Conservation (phyloP, 2,797 vertebrate genomes). For the Nannoperca obscura region DNA sequence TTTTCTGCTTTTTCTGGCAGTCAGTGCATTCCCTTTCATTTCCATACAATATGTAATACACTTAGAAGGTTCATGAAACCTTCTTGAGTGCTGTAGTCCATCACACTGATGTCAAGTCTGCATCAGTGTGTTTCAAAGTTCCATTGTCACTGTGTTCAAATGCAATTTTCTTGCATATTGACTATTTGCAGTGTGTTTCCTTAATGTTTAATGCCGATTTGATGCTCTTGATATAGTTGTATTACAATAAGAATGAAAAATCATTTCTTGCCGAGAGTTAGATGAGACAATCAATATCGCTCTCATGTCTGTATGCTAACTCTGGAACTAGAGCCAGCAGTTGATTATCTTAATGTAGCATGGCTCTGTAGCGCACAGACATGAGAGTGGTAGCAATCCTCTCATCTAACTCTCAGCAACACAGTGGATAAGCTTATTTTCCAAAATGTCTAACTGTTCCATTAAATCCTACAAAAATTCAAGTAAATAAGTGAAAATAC, state of each 20-base stretch:
- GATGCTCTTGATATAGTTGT: neutral
- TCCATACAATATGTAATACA: neutral
- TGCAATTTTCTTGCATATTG: neutral
- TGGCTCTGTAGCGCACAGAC: neutral
- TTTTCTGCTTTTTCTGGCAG: neutral
- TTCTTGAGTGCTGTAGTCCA: neutral
- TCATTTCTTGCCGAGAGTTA: neutral
- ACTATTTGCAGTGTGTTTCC: neutral
- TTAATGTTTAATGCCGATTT: neutral
- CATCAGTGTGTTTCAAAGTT: neutral
- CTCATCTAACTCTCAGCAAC: too few species aligned
- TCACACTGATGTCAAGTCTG: constrained; percentile 1
- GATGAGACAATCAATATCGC: neutral
- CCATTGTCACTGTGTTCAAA: neutral
- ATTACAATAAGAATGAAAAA: neutral
- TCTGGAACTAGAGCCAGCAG: neutral
- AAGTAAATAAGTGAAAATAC: neutral
- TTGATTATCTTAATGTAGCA: neutral
- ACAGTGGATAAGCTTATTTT: neutral
- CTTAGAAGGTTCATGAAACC: neutral
- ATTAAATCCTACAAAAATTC: neutral
- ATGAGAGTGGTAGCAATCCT: neutral
- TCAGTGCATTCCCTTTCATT: neutral
- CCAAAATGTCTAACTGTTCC: neutral
- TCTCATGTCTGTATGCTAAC: neutral